Percentiles rank a stretch among this genome's conserved stretches.
Conservation (phyloP, 2,797 vertebrate species). For the Ciconia nigra region DNA sequence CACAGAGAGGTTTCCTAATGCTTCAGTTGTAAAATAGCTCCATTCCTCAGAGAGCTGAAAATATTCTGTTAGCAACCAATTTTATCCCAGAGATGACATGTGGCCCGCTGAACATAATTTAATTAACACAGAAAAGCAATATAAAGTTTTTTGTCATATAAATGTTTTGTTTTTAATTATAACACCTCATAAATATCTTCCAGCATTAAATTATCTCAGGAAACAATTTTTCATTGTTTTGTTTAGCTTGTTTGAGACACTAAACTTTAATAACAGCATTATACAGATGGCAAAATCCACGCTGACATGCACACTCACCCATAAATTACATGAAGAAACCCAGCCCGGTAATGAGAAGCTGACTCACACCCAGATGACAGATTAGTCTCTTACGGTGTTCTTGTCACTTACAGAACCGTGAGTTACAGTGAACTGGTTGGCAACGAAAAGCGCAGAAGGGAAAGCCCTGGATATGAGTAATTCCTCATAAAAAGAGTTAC, state of each 20-base stretch:
- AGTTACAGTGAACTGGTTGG: background rate
- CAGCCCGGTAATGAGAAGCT: background rate
- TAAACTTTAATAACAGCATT: background rate
- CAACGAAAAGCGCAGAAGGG: background rate
- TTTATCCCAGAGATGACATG: accelerated
- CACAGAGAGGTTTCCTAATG: background rate
- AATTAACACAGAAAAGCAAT: background rate
- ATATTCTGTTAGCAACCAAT: background rate
- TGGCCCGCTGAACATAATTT: background rate
- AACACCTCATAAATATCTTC: background rate
- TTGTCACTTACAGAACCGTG: background rate
- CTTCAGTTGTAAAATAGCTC: background rate
- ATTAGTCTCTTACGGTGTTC: background rate
- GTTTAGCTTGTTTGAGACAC: background rate
- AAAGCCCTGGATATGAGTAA: background rate
- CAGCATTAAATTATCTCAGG: background rate
- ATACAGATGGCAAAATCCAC: background rate
- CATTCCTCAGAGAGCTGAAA: background rate
- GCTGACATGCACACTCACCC: accelerated
- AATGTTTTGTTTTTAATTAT: background rate
- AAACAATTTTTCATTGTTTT: background rate
- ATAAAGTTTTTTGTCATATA: background rate
- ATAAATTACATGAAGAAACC: background rate
- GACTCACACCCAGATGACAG: background rate
- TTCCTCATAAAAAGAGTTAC: background rate